Percentiles rank a stretch among this genome's conserved stretches.
Conservation (phyloP, 2,797 vertebrate genomes). For the Threskiornis aethiopicus region DNA sequence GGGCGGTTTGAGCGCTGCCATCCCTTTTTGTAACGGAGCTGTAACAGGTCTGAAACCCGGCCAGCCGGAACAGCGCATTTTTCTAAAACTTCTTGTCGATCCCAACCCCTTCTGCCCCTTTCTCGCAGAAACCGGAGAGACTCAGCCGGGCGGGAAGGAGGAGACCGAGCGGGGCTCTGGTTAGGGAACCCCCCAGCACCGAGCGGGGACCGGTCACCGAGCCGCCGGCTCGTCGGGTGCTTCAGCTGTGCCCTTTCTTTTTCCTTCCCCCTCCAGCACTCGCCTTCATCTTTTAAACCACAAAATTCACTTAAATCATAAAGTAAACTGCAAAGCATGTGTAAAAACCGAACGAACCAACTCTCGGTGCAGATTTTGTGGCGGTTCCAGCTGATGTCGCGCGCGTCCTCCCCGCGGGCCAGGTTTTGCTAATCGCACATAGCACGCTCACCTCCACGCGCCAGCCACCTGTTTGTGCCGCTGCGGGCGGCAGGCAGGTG, state of each 20-base stretch:
- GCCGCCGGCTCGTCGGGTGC: neutral
- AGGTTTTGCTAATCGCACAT: accelerated
- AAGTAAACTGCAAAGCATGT: too few relatives aligned
- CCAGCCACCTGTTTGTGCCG: accelerated
- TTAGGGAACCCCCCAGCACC: neutral
- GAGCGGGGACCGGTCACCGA: too few relatives aligned
- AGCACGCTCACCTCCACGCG: accelerated
- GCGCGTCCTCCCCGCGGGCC: neutral
- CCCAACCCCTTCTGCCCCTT: neutral
- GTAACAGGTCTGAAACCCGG: neutral
- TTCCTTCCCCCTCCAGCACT: accelerated
- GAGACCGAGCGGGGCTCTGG: neutral
- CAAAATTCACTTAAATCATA: too few relatives aligned
- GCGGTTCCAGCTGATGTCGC: accelerated
- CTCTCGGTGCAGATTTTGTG: accelerated
- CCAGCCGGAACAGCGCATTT: neutral
- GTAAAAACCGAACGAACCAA: accelerated
- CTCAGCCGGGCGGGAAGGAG: neutral
- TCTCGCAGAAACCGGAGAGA: neutral
- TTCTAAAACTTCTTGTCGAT: too few relatives aligned
- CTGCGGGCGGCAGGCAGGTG: accelerated
- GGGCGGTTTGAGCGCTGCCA: neutral
- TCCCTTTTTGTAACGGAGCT: neutral
- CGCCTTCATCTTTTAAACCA: neutral
- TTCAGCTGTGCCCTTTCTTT: too few relatives aligned